These are phyloP conservation scores for Fistularia commersonii DNA, from an alignment of 2,797 vertebrate species.

Conservation along the genomic window DNA sequence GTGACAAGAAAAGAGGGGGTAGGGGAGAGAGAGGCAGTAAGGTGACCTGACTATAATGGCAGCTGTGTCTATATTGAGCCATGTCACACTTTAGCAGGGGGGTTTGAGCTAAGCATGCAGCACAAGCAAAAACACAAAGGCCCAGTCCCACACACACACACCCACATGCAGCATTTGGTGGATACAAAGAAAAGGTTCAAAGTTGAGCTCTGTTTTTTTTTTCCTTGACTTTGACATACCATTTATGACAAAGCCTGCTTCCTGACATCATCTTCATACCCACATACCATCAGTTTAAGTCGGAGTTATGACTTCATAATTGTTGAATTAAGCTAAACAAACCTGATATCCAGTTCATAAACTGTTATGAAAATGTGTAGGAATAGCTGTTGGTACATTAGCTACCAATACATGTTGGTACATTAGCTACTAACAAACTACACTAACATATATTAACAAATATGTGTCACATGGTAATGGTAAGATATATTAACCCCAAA, in stretches of 20 bases:
- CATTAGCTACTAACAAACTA: too few relatives aligned
- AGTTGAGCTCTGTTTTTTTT: too few relatives aligned
- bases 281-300: too few relatives aligned
- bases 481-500: too few relatives aligned
- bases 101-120: slow-evolving; percentile 68
- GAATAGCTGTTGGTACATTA: too few relatives aligned
- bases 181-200: slow-evolving; percentile 5
- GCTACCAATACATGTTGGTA: too few relatives aligned
- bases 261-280: background rate
- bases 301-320: too few relatives aligned
- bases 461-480: too few relatives aligned
- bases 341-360: too few relatives aligned
- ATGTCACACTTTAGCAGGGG: slow-evolving; percentile 57
- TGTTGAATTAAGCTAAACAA: too few relatives aligned
- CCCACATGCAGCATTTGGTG: slow-evolving; percentile 55
- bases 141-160: slow-evolving; percentile 42
- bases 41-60: slow-evolving; percentile 68
- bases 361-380: too few relatives aligned
- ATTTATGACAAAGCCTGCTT: background rate
- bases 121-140: slow-evolving; percentile 57
- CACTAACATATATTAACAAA: too few relatives aligned
- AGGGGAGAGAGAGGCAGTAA: slow-evolving; percentile 68
- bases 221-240: background rate
- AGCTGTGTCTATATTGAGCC: slow-evolving; percentile 53
- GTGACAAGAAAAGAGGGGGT: slow-evolving; percentile 21